phyloP scores from a whole-genome alignment of 2,888 invertebrate species.

The Acrobeloides nanus region DNA sequence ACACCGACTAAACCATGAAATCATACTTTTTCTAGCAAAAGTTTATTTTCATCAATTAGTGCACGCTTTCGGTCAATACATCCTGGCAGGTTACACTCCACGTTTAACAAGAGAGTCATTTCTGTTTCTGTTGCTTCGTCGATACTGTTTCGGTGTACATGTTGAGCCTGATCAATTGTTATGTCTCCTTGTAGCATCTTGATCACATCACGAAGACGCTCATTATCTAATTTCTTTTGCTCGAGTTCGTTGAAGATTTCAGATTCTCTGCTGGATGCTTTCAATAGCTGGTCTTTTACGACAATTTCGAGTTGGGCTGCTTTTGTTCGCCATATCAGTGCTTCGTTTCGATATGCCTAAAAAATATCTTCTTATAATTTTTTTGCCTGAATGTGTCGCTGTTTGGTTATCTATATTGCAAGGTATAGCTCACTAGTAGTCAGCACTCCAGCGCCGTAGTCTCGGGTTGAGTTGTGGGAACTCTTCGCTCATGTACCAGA shows the following conservation, averaged over 20 bases:
- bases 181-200: too few species aligned
- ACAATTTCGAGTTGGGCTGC: constrained; percentile 50
- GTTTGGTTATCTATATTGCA: too few species aligned
- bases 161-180: constrained; percentile 1
- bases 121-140: too few species aligned
- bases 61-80: constrained; percentile 34
- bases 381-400: too few species aligned
- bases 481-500: too few species aligned
- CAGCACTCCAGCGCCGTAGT: too few species aligned
- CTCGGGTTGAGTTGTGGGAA: too few species aligned
- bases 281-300: constrained; percentile 40
- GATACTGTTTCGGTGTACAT: constrained; percentile 1
- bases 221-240: constrained; percentile 1
- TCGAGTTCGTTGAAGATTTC: constrained; percentile 9
- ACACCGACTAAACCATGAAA: not conserved
- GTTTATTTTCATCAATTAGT: constrained; percentile 39
- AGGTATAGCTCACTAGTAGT: too few species aligned
- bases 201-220: constrained; percentile 4
- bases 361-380: constrained; percentile 8
- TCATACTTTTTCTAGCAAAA: constrained; percentile 30
- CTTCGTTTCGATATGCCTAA: constrained; percentile 53
- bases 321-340: constrained; percentile 51
- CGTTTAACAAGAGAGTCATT: constrained; percentile 17
- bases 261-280: too few species aligned
- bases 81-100: constrained; percentile 30